A percentile compares a stretch with the other conserved stretches of the same genome.
phyloP scores from a whole-genome alignment of 2,113 vertebrate species.

The Sturnus vulgaris region DNA sequence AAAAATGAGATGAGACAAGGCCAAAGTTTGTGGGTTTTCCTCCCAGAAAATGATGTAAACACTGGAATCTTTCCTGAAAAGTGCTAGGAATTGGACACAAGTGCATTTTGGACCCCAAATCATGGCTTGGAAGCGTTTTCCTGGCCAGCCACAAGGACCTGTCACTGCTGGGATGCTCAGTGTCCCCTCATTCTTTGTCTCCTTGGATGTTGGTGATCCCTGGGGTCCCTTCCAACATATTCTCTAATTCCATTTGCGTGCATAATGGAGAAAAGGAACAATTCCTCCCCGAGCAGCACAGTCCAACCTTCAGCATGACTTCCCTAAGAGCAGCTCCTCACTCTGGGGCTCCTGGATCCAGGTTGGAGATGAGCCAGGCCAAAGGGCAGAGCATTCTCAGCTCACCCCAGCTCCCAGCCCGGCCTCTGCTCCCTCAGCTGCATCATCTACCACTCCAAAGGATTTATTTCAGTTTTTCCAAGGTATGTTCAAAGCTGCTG shows the following conservation, averaged over 20 bases:
- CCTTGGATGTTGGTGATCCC: not conserved
- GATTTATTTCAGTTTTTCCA: not conserved
- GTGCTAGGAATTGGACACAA: not conserved
- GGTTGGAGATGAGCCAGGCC: not conserved
- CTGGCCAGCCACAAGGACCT: not conserved
- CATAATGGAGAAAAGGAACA: not conserved
- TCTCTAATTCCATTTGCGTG: not conserved
- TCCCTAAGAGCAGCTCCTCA: not conserved
- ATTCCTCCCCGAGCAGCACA: not conserved
- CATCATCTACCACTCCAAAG: not conserved
- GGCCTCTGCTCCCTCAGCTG: not conserved
- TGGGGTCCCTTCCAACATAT: not conserved
- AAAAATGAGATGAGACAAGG: not conserved
- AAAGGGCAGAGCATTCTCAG: not conserved
- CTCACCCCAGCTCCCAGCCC: not conserved
- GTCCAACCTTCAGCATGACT: not conserved
- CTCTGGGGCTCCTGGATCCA: no score
- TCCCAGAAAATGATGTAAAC: not conserved
- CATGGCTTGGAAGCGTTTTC: not conserved
- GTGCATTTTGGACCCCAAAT: not conserved
- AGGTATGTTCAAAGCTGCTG: not conserved
- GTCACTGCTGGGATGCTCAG: not conserved
- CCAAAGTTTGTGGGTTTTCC: not conserved
- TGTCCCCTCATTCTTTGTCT: not conserved
- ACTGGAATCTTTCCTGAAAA: not conserved